Base-by-base conservation (phyloP, 2,888 invertebrate species). In the Chrysomela aeneicollis region DNA sequence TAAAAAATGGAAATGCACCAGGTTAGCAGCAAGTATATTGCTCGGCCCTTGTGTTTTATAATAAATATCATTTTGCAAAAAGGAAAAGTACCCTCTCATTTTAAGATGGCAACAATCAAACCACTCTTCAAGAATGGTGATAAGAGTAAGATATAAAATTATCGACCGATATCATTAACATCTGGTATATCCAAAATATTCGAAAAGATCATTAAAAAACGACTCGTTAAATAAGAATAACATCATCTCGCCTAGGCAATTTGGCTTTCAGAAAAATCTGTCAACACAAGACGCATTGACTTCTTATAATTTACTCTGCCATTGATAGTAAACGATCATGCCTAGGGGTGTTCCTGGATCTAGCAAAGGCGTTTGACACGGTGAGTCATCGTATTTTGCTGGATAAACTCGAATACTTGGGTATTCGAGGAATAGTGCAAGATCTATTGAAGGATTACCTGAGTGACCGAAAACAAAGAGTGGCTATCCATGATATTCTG, bases 391-490 rank as follows among this genome's bases (percentile, higher is more conserved):
- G 22, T 12, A 5, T 50, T 10, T 9, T 50, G n/a, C 21, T 50
- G 10, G 22, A 21, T 19, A 21, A 50, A 50, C 21, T 50, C 19
- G 2, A 50, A 22, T 21, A n/a, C 4, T 50, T 22, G 12, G 53
- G 53, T 9, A 32, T 53, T 19, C 12, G 17, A 30, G 30, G 53
- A 10, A 17, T n/a, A 32, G n/a, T 15, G 6, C 42, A 46, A n/a
- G 57, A 57, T 42, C 42, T 57, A 6, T n/a, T 19, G 26, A 57
- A 26, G 9, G 35, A 37, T 15, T 19, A 57, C 15, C 21, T 57
- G 57, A 57, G 10, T 3, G 57, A 57, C 26, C 57, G 57, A 6
- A 37, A 57, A 42, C 57, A 57, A 37, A 32, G 17, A 32, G 55
- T 55, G 2, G n/a, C 2, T 10, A 1, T 53, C 9, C 15, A 53